A percentile compares a stretch with the other conserved stretches of the same genome.
These are phyloP conservation scores for Squalus acanthias DNA, from an alignment of 2,797 vertebrate genomes.

Conservation along the genomic window DNA sequence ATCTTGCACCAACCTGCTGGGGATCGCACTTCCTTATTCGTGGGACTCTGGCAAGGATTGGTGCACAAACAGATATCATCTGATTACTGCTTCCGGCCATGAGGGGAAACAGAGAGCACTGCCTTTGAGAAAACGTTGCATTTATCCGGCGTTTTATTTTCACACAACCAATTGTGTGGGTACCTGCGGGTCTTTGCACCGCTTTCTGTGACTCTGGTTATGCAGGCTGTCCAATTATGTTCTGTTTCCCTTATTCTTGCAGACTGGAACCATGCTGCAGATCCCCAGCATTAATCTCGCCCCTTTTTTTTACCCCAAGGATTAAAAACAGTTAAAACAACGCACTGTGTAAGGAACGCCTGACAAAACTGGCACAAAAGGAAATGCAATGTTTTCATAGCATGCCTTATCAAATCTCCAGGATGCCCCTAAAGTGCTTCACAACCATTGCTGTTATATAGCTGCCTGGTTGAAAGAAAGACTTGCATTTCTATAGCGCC, in stretches of 20 bases:
- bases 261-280: too few species aligned
- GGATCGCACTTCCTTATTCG: not conserved
- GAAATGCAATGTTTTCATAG: not conserved
- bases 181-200: not conserved
- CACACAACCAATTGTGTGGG: not conserved
- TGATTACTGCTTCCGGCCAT: not conserved
- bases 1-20: not conserved
- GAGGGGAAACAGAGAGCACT: not conserved
- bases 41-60: not conserved
- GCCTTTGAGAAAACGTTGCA: not conserved
- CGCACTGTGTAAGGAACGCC: not conserved
- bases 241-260: too few species aligned
- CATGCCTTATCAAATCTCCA: not conserved
- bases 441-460: not conserved
- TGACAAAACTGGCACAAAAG: too few species aligned
- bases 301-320: not conserved
- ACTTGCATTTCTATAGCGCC: too few species aligned
- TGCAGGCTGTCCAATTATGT: not conserved
- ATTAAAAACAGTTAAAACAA: not conserved
- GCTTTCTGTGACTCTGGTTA: not conserved
- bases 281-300: not conserved
- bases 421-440: not conserved
- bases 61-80: not conserved
- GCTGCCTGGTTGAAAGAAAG: not conserved
- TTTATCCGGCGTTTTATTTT: not conserved